Conservation (phyloP, 2,888 invertebrate genomes). For the Gastracanthus pulcherrimus region DNA sequence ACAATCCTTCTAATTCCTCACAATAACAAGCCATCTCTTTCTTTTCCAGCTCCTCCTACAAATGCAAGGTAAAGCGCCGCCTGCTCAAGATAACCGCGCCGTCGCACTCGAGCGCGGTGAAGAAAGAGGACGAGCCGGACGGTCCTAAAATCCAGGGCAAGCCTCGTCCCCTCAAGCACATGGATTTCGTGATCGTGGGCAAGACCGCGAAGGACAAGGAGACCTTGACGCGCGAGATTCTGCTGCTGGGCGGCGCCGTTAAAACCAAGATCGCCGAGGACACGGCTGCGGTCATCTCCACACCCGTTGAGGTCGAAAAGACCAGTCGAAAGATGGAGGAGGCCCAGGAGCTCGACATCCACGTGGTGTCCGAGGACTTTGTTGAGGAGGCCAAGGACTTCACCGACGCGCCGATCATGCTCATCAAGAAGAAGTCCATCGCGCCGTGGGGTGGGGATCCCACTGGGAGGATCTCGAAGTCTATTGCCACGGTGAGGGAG, state of each 20-base stretch:
- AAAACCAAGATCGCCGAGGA: constrained; percentile 82
- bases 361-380: constrained; percentile 89
- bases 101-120: constrained; percentile 76
- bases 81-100: constrained; percentile 80
- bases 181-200: constrained; percentile 87
- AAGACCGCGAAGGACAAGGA: constrained; percentile 80
- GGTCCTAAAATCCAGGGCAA: constrained; percentile 82
- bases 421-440: constrained; percentile 86
- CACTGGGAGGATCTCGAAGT: constrained; percentile 78
- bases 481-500: constrained; percentile 75
- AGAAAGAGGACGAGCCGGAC: constrained; percentile 79
- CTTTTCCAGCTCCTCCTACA: constrained; percentile 79
- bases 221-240: constrained; percentile 84
- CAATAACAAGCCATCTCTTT: no score
- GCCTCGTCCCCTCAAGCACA: constrained; percentile 85
- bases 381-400: constrained; percentile 83
- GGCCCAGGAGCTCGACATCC: constrained; percentile 85
- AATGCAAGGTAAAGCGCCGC: constrained; percentile 81
- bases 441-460: constrained; percentile 91
- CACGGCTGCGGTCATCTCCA: constrained; percentile 88
- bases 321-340: constrained; percentile 83
- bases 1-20: no score
- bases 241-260: constrained; percentile 88
- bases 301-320: constrained; percentile 83
- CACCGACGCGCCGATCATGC: constrained; percentile 81